Conservation (phyloP, 2,797 vertebrate genomes). For the Philypnodon macrostomus region DNA sequence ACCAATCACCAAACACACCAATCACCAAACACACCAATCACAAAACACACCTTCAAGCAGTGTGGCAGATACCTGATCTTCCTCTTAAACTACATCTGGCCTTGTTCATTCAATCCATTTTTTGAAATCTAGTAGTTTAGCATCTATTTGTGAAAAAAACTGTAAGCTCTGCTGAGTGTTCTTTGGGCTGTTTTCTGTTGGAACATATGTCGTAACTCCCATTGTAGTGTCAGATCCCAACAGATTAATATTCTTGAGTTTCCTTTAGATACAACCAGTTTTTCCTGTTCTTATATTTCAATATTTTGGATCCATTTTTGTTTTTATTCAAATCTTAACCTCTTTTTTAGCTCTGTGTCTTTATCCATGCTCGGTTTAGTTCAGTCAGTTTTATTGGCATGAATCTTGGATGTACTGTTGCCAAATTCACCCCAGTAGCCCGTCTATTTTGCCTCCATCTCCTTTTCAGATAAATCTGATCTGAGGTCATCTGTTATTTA, state of each 20-base stretch:
- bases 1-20: too few relatives aligned
- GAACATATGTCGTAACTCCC: slow-evolving; percentile 11
- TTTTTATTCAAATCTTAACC: background rate
- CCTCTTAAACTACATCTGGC: too few relatives aligned
- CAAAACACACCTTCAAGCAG: too few relatives aligned
- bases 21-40: too few relatives aligned
- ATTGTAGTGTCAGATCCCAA: slow-evolving; percentile 7
- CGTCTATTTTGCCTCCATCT: too few relatives aligned
- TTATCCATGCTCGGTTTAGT: slow-evolving; percentile 29
- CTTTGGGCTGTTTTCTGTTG: slow-evolving; percentile 6
- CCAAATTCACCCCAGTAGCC: slow-evolving; percentile 45
- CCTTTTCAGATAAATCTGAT: slow-evolving; percentile 67
- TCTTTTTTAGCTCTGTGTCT: slow-evolving; percentile 2
- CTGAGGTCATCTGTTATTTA: slow-evolving; percentile 72
- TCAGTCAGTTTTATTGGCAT: slow-evolving; percentile 59
- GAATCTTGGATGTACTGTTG: slow-evolving; percentile 58
- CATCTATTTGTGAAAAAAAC: too few relatives aligned
- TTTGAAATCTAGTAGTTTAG: too few relatives aligned
- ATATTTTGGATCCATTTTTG: slow-evolving; percentile 6
- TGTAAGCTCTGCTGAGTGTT: slow-evolving; percentile 1
- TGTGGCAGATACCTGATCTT: too few relatives aligned
- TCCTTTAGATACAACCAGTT: slow-evolving; percentile 4
- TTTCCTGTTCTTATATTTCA: background rate
- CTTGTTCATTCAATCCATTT: too few relatives aligned
- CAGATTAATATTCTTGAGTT: slow-evolving; percentile 3